phyloP scores from a whole-genome alignment of 1,140 invertebrate species.

The Microplitis mediator region DNA sequence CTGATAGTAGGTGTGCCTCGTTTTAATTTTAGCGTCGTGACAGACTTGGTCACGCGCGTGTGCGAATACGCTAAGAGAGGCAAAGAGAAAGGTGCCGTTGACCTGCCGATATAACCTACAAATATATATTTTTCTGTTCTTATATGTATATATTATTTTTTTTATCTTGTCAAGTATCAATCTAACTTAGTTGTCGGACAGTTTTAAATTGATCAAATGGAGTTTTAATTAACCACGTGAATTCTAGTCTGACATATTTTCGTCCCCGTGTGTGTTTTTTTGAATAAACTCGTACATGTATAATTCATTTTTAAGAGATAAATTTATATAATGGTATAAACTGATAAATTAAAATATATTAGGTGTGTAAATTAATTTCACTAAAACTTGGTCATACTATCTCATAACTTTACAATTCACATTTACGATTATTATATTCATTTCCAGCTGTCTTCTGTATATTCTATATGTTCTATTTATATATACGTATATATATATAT shows the following conservation, averaged over 20 bases:
- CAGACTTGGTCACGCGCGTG: conserved; percentile 34
- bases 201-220: too few species aligned
- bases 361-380: background rate
- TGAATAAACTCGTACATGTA: too few species aligned
- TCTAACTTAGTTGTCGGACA: background rate
- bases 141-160: background rate
- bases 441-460: conserved; percentile 6
- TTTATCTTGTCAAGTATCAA: background rate
- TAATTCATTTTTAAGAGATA: too few species aligned
- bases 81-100: conserved; percentile 48
- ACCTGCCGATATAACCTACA: conserved; percentile 52
- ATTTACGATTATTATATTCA: conserved; percentile 1
- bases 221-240: too few species aligned
- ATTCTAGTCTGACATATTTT: too few species aligned
- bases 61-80: conserved; percentile 13
- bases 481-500: too few species aligned
- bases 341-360: too few species aligned
- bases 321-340: too few species aligned
- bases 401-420: background rate
- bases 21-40: conserved; percentile 58
- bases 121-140: conserved; percentile 43
- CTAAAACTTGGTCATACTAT: background rate
- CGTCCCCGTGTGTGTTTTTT: too few species aligned
- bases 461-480: conserved; percentile 7
- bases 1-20: conserved; percentile 37